Evolutionary conservation across 2,888 invertebrate species (phyloP).

Genomic region (Aproaerema taeniolella): DNA sequence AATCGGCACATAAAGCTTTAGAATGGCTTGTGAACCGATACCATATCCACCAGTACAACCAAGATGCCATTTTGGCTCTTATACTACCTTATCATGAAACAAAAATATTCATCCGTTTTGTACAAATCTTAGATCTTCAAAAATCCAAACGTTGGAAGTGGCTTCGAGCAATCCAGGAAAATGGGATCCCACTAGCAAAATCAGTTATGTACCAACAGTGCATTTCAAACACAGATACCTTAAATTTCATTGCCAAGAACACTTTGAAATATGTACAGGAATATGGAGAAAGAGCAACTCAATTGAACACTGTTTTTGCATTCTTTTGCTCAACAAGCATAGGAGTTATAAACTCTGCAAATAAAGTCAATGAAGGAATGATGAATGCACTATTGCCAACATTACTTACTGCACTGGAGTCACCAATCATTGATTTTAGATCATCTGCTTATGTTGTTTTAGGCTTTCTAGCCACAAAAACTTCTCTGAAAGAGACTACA

Average conservation of each 20-base stretch:
- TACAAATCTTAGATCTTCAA: conserved; percentile 85
- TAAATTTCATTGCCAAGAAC: conserved; percentile 47
- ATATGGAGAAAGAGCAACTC: conserved; percentile 75
- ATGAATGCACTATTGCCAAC: conserved; percentile 83
- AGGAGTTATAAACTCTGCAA: conserved; percentile 80
- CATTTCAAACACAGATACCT: conserved; percentile 60
- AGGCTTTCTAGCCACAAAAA: conserved; percentile 82
- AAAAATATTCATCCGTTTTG: conserved; percentile 88
- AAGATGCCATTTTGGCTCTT: conserved; percentile 85
- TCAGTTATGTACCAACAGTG: conserved; percentile 85
- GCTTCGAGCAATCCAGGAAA: conserved; percentile 84
- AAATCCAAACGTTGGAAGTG: conserved; percentile 84
- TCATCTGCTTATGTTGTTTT: conserved; percentile 86
- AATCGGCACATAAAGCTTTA: conserved; percentile 89
- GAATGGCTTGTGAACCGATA: conserved; percentile 97
- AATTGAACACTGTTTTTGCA: conserved; percentile 84
- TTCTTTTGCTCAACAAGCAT: conserved; percentile 88
- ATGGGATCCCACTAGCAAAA: conserved; percentile 85
- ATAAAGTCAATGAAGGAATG: conserved; percentile 78
- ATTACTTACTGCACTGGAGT: conserved; percentile 83
- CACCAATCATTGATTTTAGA: conserved; percentile 82
- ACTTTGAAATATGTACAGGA: conserved; percentile 71
- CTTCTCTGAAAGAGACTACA: conserved; percentile 79
- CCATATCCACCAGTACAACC: conserved; percentile 92
- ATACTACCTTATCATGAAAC: conserved; percentile 96